Evolutionary conservation across 2,113 vertebrate species (phyloP).

Genomic region (Taxidea taxus): DNA sequence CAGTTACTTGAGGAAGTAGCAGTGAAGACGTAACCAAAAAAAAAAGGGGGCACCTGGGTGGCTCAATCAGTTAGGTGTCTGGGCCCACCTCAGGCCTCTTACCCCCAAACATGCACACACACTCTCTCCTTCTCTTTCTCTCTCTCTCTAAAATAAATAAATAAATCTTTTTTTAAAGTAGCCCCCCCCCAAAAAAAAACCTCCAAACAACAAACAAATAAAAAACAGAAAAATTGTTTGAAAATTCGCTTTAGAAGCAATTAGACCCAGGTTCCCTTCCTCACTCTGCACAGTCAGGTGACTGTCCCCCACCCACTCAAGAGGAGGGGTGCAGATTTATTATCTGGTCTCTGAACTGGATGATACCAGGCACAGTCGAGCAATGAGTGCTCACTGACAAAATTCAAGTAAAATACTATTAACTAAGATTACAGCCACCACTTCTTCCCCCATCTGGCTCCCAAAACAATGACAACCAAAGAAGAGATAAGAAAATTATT

Average conservation of each 20-base stretch:
- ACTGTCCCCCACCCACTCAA: not conserved
- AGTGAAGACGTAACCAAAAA: not conserved
- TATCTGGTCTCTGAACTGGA: not conserved
- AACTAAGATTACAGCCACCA: not conserved
- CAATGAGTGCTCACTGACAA: not conserved
- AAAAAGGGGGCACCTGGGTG: not conserved
- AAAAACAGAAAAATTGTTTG: not conserved
- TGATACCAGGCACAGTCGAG: not conserved
- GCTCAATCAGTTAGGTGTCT: not conserved
- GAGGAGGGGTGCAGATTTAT: not conserved
- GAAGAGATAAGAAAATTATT: not conserved
- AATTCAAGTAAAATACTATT: not conserved
- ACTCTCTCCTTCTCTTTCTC: too few species aligned
- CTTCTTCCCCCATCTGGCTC: not conserved
- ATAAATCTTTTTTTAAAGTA: too few species aligned
- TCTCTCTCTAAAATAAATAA: too few species aligned
- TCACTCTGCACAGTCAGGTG: not conserved
- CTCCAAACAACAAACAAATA: too few species aligned
- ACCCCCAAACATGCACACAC: too few species aligned
- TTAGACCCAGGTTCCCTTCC: not conserved
- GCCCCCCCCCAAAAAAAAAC: too few species aligned
- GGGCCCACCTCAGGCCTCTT: not conserved
- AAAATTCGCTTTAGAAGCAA: not conserved
- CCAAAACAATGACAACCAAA: not conserved
- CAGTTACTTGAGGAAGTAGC: not conserved